A percentile compares a stretch with the other conserved stretches of the same genome.
Conservation (phyloP, 2,888 invertebrate genomes). For the Leuctra nigra region DNA sequence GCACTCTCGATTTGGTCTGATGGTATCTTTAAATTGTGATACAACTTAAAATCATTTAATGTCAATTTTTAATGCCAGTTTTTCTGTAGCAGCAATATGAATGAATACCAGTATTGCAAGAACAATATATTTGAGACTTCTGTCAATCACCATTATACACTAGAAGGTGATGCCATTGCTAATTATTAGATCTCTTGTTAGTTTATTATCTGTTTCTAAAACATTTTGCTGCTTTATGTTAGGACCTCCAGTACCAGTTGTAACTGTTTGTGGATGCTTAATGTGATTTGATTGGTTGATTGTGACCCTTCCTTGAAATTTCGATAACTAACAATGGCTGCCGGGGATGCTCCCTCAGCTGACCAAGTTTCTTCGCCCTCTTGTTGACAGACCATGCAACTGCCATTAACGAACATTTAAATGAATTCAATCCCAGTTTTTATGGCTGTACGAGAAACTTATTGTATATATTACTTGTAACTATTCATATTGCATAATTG, state of each 20-base stretch:
- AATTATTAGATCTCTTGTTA: constrained; percentile 41
- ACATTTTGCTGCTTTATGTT: constrained; percentile 39
- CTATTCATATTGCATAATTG: constrained; percentile 46
- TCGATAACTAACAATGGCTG: constrained; percentile 1
- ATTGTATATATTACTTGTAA: constrained; percentile 49
- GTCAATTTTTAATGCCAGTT: constrained; percentile 27
- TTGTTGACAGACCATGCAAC: constrained; percentile 2
- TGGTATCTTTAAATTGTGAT: constrained; percentile 28
- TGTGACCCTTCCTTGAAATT: constrained; percentile 4
- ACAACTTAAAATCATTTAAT: constrained; percentile 25
- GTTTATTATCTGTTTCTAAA: constrained; percentile 32
- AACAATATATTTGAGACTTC: constrained; percentile 30
- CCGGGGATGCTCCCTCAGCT: background rate
- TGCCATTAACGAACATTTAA: constrained; percentile 2
- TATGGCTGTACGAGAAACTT: constrained; percentile 42
- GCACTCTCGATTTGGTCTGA: constrained; percentile 28
- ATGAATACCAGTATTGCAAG: constrained; percentile 40
- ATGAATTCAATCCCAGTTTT: constrained; percentile 33
- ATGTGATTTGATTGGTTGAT: constrained; percentile 25
- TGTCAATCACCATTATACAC: constrained; percentile 28
- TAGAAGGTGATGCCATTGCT: constrained; percentile 22
- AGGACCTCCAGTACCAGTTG: constrained; percentile 35
- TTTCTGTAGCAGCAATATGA: constrained; percentile 41
- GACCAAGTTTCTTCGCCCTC: constrained; percentile 4
- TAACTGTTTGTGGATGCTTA: constrained; percentile 31